Base-by-base conservation (phyloP, 2,888 invertebrate species). In the Lochmaea capreae region DNA sequence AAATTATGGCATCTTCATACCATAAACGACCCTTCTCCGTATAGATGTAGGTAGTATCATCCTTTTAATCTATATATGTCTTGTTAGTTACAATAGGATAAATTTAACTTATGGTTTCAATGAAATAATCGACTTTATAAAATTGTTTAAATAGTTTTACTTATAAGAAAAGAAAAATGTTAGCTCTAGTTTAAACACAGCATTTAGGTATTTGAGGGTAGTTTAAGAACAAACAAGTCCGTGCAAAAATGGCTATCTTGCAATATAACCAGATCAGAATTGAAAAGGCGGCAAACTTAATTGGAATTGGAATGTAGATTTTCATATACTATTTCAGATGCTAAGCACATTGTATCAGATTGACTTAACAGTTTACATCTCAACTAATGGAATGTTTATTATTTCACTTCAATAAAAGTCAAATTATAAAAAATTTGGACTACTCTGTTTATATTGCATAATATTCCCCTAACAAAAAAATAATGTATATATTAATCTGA, bases 1-100 rank as follows among this genome's bases (percentile, higher is more conserved):
- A 61, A 61, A 61, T 46, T 61, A 61, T 61, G 33, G 61, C 61
- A 33, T 26, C n/a, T 57, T 57, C n/a, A 12, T 46, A 14, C 46
- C 46, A 14, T 46, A 46, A 46, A 46, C 46, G 46, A 46, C 46
- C 12, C 46, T 46, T 46, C 46, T 46, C 14, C 12, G 46, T 46
- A 42, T 42, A 42, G 9, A 10, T 10, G 42, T 11, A 10, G 42
- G 42, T 11, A 10, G 42, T 11, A 46, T 46, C 46, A 11, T 46
- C 46, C 54, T 54, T 49, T 54, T 54, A 54, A 16, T 54, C 54
- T 54, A 54, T 54, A 54, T 54, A 54, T 2, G 54, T 16, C 18
- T 18, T 18, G 16, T 4, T 18, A 39, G 6, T 39, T 39, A 39
- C 33, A 39, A 39, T 39, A 8, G 33, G 33, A 39, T 39, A 39